Evolutionary conservation across 1,140 invertebrate species (phyloP).

Genomic region (Lanistes nyassanus): DNA sequence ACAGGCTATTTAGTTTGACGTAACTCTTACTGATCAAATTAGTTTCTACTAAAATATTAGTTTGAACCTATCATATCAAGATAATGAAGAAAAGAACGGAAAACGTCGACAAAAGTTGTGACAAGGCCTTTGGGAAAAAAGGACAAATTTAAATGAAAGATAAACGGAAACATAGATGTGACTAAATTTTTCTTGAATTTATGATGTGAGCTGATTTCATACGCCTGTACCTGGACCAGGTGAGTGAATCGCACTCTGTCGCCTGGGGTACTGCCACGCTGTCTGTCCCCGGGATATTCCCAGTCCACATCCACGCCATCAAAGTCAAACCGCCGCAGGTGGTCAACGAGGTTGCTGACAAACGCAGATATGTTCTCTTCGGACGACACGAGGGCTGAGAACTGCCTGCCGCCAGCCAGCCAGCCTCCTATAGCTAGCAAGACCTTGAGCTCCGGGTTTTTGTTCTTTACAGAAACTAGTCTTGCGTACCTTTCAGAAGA

Average conservation of each 20-base stretch:
- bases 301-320: slow-evolving; percentile 96
- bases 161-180: not conserved
- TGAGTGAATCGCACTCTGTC: slow-evolving; percentile 44
- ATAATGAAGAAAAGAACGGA: not conserved
- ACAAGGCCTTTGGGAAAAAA: not conserved
- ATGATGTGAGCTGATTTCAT: no score
- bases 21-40: no score
- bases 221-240: slow-evolving; percentile 33
- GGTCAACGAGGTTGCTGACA: slow-evolving; percentile 76
- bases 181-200: not conserved
- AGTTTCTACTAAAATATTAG: no score
- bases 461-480: slow-evolving; percentile 29
- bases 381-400: slow-evolving; percentile 47
- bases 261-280: slow-evolving; percentile 32
- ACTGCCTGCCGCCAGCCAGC: slow-evolving; percentile 90
- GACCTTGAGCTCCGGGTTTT: slow-evolving; percentile 73
- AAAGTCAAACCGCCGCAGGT: slow-evolving; percentile 89
- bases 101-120: not conserved
- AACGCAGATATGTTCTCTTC: slow-evolving; percentile 41
- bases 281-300: slow-evolving; percentile 81
- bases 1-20: no score
- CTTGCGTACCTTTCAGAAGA: slow-evolving; percentile 19
- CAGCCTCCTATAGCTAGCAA: slow-evolving; percentile 94
- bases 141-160: no score
- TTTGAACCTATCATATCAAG: no score